Evolutionary conservation across 2,113 vertebrate genomes (phyloP).

Genomic region (Tachysurus vachellii): DNA sequence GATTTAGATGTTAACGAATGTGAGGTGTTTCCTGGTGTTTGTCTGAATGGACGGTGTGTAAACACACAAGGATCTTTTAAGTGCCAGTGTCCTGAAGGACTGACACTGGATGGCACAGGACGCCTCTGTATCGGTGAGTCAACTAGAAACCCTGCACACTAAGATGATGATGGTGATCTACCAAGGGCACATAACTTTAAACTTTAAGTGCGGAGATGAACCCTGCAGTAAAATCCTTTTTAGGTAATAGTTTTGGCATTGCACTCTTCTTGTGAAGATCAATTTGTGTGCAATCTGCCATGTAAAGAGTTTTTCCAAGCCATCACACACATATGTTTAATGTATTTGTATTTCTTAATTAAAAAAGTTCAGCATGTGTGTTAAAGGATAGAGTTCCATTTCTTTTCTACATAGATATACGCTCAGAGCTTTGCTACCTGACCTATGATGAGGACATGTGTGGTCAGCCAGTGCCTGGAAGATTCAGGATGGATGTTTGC

Average conservation of each 20-base stretch:
- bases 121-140: constrained; percentile 75
- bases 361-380: no score
- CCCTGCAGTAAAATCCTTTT: background rate
- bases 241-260: background rate
- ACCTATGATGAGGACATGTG: constrained; percentile 75
- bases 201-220: background rate
- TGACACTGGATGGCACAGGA: constrained; percentile 73
- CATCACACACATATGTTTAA: background rate
- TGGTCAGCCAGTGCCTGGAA: constrained; percentile 62
- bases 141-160: background rate
- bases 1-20: constrained; percentile 77
- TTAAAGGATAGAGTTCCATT: background rate
- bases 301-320: no score
- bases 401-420: constrained; percentile 64
- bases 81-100: constrained; percentile 74
- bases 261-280: background rate
- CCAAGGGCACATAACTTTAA: background rate
- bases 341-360: background rate
- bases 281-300: background rate
- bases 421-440: constrained; percentile 75
- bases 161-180: background rate
- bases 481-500: constrained; percentile 74
- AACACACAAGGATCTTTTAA: constrained; percentile 77
- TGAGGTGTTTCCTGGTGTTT: constrained; percentile 76
- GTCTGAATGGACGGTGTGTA: constrained; percentile 71